These are phyloP conservation scores for Odocoileus virginianus DNA, from an alignment of 2,113 vertebrate species.

Conservation along the genomic window DNA sequence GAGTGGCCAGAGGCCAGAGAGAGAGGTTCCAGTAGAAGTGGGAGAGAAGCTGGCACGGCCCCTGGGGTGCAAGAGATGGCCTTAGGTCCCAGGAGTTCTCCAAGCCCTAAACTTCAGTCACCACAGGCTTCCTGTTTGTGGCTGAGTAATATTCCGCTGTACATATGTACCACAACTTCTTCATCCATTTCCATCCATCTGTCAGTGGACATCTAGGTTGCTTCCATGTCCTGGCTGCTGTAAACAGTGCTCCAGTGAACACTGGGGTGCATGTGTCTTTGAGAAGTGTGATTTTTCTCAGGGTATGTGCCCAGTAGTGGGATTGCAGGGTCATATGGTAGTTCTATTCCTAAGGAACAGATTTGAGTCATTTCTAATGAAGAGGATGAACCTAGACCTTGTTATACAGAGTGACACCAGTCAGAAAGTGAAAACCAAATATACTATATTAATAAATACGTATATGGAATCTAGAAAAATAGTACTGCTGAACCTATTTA, in stretches of 20 bases:
- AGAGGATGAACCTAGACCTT: neutral
- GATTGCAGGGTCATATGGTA: neutral
- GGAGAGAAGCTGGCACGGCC: neutral
- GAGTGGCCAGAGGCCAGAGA: neutral
- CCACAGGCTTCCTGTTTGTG: neutral
- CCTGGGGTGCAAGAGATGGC: neutral
- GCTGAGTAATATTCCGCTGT: neutral
- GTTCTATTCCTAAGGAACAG: neutral
- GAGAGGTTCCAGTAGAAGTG: neutral
- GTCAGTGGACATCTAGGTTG: too few relatives aligned
- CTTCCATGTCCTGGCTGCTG: neutral
- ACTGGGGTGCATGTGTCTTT: neutral
- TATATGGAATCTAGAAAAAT: neutral
- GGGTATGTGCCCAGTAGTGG: neutral
- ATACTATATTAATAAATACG: neutral
- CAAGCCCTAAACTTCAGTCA: neutral
- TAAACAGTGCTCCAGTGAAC: neutral
- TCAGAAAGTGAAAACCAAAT: neutral
- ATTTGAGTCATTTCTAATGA: neutral
- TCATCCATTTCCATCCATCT: accelerated
- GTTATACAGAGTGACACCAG: neutral
- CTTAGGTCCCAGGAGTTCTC: neutral
- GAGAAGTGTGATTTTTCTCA: neutral
- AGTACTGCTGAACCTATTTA: neutral
- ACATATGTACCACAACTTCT: neutral